Evolutionary conservation across 92 coral and sea anemone species (phyloP).

Genomic region (Porites rus): DNA sequence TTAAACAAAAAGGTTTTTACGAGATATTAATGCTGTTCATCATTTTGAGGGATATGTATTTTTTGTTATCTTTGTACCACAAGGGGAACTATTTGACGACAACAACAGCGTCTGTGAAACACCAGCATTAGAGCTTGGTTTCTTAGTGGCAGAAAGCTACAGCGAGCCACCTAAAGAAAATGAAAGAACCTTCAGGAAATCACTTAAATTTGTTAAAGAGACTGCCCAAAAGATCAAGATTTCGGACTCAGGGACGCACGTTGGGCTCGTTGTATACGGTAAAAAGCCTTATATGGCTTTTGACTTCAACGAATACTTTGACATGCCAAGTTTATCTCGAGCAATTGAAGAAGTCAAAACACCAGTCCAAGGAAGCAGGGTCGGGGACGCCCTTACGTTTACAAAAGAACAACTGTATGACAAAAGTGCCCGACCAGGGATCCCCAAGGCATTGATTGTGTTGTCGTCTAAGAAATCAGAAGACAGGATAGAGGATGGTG

Average conservation of each 20-base stretch:
- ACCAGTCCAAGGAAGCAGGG: slow-evolving; percentile 60
- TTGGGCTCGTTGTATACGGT: slow-evolving; percentile 77
- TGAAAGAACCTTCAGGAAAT: slow-evolving; percentile 36
- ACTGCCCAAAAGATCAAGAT: slow-evolving; percentile 53
- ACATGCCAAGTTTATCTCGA: slow-evolving; percentile 17
- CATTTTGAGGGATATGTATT: background rate
- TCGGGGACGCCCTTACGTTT: slow-evolving; percentile 63
- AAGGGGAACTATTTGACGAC: slow-evolving; percentile 46
- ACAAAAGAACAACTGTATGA: slow-evolving; percentile 59
- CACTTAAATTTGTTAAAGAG: slow-evolving; percentile 54
- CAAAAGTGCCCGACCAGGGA: slow-evolving; percentile 54
- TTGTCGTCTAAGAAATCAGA: slow-evolving; percentile 39
- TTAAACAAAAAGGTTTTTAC: too few species aligned
- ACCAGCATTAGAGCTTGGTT: slow-evolving; percentile 61
- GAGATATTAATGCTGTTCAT: too few species aligned
- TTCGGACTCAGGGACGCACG: slow-evolving; percentile 69
- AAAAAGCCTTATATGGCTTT: slow-evolving; percentile 63
- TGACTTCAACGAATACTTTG: slow-evolving; percentile 68
- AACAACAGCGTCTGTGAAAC: slow-evolving; percentile 10
- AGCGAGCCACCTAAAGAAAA: slow-evolving; percentile 10
- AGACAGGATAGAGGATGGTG: slow-evolving; percentile 30
- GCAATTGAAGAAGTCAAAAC: slow-evolving; percentile 51
- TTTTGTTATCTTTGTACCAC: background rate
- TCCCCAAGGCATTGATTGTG: slow-evolving; percentile 58
- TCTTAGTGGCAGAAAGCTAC: slow-evolving; percentile 48